phyloP scores from a whole-genome alignment of 2,888 invertebrate species.

The Drosophila emarginata region DNA sequence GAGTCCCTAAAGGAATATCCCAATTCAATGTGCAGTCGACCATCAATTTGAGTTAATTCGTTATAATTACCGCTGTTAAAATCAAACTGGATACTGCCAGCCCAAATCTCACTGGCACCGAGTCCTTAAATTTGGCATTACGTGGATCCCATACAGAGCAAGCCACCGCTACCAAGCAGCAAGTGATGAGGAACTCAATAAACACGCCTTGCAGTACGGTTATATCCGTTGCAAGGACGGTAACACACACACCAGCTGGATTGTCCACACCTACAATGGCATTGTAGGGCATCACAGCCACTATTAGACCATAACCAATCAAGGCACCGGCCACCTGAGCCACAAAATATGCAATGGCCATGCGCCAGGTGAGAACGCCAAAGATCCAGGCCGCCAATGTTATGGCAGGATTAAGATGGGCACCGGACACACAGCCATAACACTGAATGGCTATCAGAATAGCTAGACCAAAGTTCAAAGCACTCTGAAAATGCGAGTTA shows the following conservation, averaged over 20 bases:
- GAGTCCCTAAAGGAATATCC: conserved; percentile 43
- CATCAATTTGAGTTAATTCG: neutral
- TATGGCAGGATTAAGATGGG: conserved; percentile 90
- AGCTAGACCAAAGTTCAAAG: conserved; percentile 85
- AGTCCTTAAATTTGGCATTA: conserved; percentile 85
- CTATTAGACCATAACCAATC: conserved; percentile 87
- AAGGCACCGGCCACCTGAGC: conserved; percentile 87
- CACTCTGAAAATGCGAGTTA: conserved; percentile 73
- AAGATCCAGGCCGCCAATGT: conserved; percentile 85
- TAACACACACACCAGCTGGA: conserved; percentile 84
- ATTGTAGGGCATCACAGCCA: conserved; percentile 83
- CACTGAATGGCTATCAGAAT: conserved; percentile 87
- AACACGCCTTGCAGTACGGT: conserved; percentile 84
- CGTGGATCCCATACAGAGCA: conserved; percentile 89
- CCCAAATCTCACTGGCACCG: conserved; percentile 86
- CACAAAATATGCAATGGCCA: conserved; percentile 85
- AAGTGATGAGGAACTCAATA: conserved; percentile 86
- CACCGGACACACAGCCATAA: conserved; percentile 89
- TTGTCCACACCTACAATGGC: conserved; percentile 66
- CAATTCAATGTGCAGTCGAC: neutral
- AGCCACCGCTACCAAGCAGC: conserved; percentile 85
- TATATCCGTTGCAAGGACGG: conserved; percentile 84
- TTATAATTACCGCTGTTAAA: conserved; percentile 84
- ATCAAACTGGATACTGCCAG: conserved; percentile 86
- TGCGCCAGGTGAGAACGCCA: conserved; percentile 66